A percentile compares a stretch with the other conserved stretches of the same genome.
phyloP scores from a whole-genome alignment of 1,140 invertebrate species.

The Reticulitermes speratus region DNA sequence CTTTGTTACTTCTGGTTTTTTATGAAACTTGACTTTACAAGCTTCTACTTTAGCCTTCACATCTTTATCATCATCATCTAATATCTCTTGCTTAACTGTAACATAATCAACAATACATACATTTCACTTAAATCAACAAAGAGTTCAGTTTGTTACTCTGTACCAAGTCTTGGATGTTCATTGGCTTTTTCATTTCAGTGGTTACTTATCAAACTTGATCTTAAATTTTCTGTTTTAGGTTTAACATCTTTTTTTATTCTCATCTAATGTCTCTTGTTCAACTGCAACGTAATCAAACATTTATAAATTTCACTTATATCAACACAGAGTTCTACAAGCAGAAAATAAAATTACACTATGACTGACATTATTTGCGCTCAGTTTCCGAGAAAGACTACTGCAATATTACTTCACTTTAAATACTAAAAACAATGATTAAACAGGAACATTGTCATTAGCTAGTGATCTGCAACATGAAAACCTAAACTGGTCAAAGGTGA shows the following conservation, averaged over 20 bases:
- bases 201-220: background rate
- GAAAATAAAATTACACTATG: no score
- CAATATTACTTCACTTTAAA: no score
- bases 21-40: background rate
- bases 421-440: no score
- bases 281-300: background rate
- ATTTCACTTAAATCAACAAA: background rate
- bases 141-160: slow-evolving; percentile 1
- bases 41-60: background rate
- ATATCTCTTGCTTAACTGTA: background rate
- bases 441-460: no score
- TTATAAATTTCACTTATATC: background rate
- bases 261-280: background rate
- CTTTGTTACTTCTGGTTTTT: background rate
- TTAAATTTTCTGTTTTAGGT: background rate
- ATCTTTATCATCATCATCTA: background rate
- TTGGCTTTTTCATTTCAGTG: slow-evolving; percentile 24
- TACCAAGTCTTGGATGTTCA: background rate
- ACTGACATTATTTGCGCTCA: no score
- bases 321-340: no score
- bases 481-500: no score
- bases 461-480: no score
- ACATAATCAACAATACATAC: background rate
- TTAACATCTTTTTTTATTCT: background rate
- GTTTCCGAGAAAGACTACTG: no score